Conservation (phyloP, 2,888 invertebrate species). For the Monopis laevigella region DNA sequence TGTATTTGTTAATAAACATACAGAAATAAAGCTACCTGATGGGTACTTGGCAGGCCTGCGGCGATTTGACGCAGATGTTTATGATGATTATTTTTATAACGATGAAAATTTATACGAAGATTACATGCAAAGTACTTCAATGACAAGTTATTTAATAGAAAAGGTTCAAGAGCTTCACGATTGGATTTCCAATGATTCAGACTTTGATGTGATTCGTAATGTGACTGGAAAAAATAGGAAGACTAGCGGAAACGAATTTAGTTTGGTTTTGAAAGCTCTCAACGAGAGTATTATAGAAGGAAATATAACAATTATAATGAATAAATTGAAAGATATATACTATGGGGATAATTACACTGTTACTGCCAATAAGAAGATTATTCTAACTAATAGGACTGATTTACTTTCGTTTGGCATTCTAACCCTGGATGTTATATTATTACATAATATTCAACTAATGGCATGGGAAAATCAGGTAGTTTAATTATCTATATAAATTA, state of each 20-base stretch:
- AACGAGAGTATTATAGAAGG: conserved; percentile 62
- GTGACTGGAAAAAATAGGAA: conserved; percentile 20
- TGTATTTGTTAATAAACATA: conserved; percentile 26
- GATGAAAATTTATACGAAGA: conserved; percentile 55
- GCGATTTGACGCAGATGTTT: conserved; percentile 27
- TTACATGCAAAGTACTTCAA: conserved; percentile 53
- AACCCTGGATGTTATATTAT: conserved; percentile 63
- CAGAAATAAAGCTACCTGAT: conserved; percentile 32
- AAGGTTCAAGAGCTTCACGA: conserved; percentile 61
- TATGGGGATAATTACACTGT: conserved; percentile 46
- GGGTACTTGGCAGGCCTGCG: conserved; percentile 31
- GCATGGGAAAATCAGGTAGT: conserved; percentile 63
- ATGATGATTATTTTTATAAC: conserved; percentile 50
- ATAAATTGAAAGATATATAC: conserved; percentile 60
- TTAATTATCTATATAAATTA: not conserved
- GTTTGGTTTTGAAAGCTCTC: conserved; percentile 49
- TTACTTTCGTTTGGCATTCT: conserved; percentile 65
- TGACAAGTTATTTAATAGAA: conserved; percentile 58
- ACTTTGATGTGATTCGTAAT: conserved; percentile 31
- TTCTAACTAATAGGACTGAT: conserved; percentile 52
- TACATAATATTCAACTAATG: conserved; percentile 66
- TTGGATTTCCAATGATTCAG: conserved; percentile 53
- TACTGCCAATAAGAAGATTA: conserved; percentile 32
- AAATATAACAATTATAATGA: conserved; percentile 55
- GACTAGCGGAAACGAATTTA: conserved; percentile 31